These are phyloP conservation scores for Eupristina koningsbergeri DNA, from an alignment of 1,140 invertebrate species.

Conservation along the genomic window DNA sequence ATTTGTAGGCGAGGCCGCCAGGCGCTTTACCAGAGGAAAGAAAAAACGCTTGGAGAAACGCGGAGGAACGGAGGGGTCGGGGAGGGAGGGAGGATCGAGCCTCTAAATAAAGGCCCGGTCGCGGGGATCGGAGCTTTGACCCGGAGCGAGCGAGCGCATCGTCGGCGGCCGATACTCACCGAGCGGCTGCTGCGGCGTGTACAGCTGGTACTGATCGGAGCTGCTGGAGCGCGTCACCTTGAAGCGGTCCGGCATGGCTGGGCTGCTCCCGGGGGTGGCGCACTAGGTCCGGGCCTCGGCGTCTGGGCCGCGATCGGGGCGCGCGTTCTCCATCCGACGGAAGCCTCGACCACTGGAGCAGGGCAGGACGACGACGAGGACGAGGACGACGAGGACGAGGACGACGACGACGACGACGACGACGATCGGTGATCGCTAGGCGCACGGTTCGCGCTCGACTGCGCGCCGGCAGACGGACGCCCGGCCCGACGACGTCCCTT, in stretches of 20 bases:
- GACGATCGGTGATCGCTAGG: neutral
- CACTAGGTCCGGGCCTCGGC: neutral
- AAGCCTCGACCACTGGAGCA: neutral
- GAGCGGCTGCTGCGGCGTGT: slow-evolving; percentile 15
- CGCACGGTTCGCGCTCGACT: neutral
- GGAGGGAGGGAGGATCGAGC: too few species aligned
- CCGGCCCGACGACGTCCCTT: slow-evolving; percentile 2
- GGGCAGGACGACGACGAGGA: too few species aligned
- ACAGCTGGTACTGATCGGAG: slow-evolving; percentile 38
- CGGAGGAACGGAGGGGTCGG: too few species aligned
- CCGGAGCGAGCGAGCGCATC: neutral
- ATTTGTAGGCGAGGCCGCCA: too few species aligned
- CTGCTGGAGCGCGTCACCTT: slow-evolving; percentile 38
- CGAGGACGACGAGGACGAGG: too few species aligned
- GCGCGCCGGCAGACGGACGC: neutral
- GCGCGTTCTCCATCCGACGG: slow-evolving; percentile 31
- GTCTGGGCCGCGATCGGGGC: neutral
- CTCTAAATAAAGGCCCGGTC: too few species aligned
- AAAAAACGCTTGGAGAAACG: too few species aligned
- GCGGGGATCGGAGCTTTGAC: neutral
- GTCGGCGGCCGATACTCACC: slow-evolving; percentile 27
- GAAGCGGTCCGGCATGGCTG: slow-evolving; percentile 44
- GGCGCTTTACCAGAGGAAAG: too few species aligned
- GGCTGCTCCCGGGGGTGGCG: neutral
- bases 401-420: too few species aligned